Conservation (phyloP, 1,140 invertebrate genomes). For the Neuroterus valhalla region DNA sequence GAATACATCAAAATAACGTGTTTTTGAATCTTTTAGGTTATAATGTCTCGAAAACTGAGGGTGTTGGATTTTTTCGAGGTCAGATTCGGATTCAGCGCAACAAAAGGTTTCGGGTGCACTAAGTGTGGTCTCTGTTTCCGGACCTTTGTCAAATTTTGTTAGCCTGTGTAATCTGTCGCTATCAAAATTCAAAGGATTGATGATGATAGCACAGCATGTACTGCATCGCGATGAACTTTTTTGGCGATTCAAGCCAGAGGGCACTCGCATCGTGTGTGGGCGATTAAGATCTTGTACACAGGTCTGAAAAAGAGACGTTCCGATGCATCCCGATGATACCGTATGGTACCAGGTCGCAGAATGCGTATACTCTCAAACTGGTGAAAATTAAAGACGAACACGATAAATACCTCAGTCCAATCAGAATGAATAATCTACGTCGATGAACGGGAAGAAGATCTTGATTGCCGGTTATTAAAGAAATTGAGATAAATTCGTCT, state of each 20-base stretch:
- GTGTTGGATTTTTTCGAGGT: too few species aligned
- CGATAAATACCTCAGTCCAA: slow-evolving; percentile 14
- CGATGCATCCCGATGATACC: slow-evolving; percentile 26
- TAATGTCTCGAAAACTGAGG: too few species aligned
- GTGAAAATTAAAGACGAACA: slow-evolving; percentile 27
- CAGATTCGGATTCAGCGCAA: too few species aligned
- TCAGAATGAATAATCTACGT: slow-evolving; percentile 11
- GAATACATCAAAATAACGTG: too few species aligned
- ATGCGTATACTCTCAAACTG: slow-evolving; percentile 5
- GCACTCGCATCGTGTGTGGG: slow-evolving; percentile 17
- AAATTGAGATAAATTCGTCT: slow-evolving; percentile 30
- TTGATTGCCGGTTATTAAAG: slow-evolving; percentile 29
- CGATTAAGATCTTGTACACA: slow-evolving; percentile 26
- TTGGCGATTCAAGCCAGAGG: slow-evolving; percentile 1
- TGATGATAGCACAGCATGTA: slow-evolving; percentile 7
- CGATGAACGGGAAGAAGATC: slow-evolving; percentile 2
- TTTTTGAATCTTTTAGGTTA: too few species aligned
- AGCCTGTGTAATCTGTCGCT: too few species aligned
- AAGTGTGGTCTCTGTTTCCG: too few species aligned
- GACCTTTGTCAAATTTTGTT: too few species aligned
- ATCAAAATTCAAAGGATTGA: slow-evolving; percentile 17
- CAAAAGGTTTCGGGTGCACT: too few species aligned
- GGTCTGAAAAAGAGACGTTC: slow-evolving; percentile 25
- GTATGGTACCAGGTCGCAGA: slow-evolving; percentile 5
- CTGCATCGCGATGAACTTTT: slow-evolving; percentile 15